Base-by-base conservation (phyloP, 2,888 invertebrate genomes). In the Allolobophora icterica region DNA sequence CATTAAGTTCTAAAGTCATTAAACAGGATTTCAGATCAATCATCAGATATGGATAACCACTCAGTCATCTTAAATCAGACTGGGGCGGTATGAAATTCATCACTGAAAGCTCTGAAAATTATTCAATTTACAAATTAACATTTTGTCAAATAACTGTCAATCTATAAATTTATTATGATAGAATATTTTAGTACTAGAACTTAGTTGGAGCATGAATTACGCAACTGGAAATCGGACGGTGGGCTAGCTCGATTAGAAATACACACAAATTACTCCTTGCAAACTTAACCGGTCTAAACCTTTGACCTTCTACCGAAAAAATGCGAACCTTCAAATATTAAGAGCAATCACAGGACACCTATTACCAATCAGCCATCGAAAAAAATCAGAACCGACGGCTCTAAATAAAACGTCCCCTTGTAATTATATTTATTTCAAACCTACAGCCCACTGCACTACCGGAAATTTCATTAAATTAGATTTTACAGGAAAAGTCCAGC, bases 21-120 rank as follows among this genome's bases (percentile, higher is more conserved):
- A 52, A 52, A 52, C 52, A 24, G 21, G 52, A 5, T n/a, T n/a
- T 71, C 52, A 71, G 71, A 87, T 24, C 38, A 35, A 34, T 38
- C 35, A 87, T 87, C 87, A 87, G 87, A 87, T 35, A 1, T 34
- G 5, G 34, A 30, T 15, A 87, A 34, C 87, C 87, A 87, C 35
- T 87, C 87, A 87, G 35, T 84, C 87, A 87, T 87, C 6, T 24
- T 11, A 87, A 87, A 71, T n/a, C 71, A 71, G 71, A 71, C 71
- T 71, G 71, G 71, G 71, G 71, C 71, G 71, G 71, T 71, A 71
- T n/a, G n/a, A 30, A 3, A n/a, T 1, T 71, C 71, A 71, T 71
- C 71, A 71, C 71, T 11, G 71, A 71, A 71, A 71, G 71, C 71
- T 71, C 71, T 71, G 71, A 30, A 71, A 71, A 71, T 71, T 71